A percentile compares a stretch with the other conserved stretches of the same genome.
Evolutionary conservation across 2,113 vertebrate species (phyloP).

Genomic region (Megalops atlanticus): DNA sequence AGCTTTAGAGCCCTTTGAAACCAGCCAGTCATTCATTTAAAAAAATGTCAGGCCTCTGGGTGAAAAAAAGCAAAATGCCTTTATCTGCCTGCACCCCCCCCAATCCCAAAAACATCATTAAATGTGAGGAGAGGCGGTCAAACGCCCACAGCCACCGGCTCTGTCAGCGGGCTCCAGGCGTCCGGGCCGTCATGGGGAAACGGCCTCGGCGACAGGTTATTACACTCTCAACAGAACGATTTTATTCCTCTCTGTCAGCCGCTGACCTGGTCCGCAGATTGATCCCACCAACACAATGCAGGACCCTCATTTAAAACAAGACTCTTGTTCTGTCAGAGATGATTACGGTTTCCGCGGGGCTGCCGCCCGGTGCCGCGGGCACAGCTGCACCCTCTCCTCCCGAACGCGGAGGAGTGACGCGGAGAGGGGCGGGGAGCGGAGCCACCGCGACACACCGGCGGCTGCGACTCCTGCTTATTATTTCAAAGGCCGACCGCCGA

Average conservation of each 20-base stretch:
- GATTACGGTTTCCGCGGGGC: constrained; percentile 53
- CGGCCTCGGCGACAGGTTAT: constrained; percentile 60
- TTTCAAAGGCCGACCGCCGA: constrained; percentile 29
- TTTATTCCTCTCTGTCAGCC: constrained; percentile 51
- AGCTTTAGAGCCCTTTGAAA: constrained; percentile 21
- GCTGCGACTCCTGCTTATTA: neutral
- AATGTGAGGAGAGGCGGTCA: neutral
- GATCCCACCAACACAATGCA: constrained; percentile 48
- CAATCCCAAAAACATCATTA: constrained; percentile 16
- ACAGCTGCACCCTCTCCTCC: constrained; percentile 44
- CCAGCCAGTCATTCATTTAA: neutral
- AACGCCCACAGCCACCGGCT: constrained; percentile 33
- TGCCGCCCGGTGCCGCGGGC: constrained; percentile 42
- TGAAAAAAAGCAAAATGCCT: constrained; percentile 7
- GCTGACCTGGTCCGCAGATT: constrained; percentile 55
- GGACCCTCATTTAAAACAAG: constrained; percentile 46
- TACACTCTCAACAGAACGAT: constrained; percentile 54
- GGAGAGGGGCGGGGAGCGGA: neutral
- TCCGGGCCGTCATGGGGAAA: constrained; percentile 56
- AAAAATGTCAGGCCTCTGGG: constrained; percentile 18
- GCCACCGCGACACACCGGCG: no score
- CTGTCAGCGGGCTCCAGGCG: constrained; percentile 35
- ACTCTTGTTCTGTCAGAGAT: constrained; percentile 55
- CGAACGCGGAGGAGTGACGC: constrained; percentile 32
- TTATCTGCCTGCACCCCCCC: neutral